Percentiles rank a stretch among this genome's conserved stretches.
Evolutionary conservation across 2,113 vertebrate species (phyloP).

Genomic region (Corvus hawaiiensis): DNA sequence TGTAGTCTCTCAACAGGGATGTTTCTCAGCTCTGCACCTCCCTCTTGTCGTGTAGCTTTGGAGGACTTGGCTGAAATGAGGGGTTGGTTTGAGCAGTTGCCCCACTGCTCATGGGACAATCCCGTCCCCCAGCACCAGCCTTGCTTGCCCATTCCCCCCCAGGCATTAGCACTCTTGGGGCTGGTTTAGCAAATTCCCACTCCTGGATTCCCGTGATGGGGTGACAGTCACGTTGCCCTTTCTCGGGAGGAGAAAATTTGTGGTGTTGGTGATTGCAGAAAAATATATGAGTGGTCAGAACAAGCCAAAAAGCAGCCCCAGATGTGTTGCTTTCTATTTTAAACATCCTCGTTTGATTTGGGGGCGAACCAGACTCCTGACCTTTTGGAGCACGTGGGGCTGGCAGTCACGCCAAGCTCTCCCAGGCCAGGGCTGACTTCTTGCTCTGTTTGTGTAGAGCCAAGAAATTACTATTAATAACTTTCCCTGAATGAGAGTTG

Average conservation of each 20-base stretch:
- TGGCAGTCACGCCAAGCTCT: not conserved
- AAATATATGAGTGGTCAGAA: not conserved
- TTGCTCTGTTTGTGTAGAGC: not conserved
- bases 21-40: not conserved
- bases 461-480: conserved; percentile 25
- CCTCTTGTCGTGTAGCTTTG: not conserved
- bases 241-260: not conserved
- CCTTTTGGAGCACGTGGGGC: not conserved
- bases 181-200: not conserved
- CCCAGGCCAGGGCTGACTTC: not conserved
- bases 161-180: accelerated
- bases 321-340: conserved; percentile 2
- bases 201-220: not conserved
- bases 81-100: not conserved
- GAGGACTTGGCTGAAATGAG: not conserved
- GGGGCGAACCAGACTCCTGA: not conserved
- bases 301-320: not conserved
- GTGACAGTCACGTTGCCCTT: not conserved
- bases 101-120: accelerated
- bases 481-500: not conserved
- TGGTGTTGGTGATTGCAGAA: not conserved
- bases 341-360: not conserved
- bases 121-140: accelerated
- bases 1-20: not conserved
- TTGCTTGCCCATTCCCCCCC: accelerated